Evolutionary conservation across 2,797 vertebrate genomes (phyloP), one percentile per base, ranked within the genome.

Genomic region (Phoebastria nigripes): DNA sequence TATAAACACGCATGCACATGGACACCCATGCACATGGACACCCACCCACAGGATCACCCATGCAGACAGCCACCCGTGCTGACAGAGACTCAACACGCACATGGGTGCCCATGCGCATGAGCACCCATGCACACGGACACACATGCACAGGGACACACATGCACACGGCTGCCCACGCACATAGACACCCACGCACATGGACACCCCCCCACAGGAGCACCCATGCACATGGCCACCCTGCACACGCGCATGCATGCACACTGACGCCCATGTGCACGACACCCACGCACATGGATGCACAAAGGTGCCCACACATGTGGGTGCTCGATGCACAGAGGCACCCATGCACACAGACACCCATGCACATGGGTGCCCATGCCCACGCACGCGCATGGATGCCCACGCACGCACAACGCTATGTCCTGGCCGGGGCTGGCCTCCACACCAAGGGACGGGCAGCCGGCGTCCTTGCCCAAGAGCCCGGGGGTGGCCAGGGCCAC

Each of bases 351-450:
- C 8, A 11, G 25, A 33, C 42, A 20, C 29, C n/a, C 42, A 17
- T 13, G 13, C 8, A 6, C 18, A 10, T 1, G 11, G 76, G 6
- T 21, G 39, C 31, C 29, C 58, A 33, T 6, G 24, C 25, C 10
- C 21, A 22, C 3, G 9, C 25, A 14, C 8, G 21, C 12, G 12
- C 17, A 11, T 21, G 41, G 35, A 21, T 39, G 15, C 6, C 18
- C 37, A 22, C 15, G 16, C 55, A 46, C 33, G 25, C 39, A 4
- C 1, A 1, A 1, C 2, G 0, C 29, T 10, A 6, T 1, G 3
- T 35, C 44, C 37, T 12, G 7, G 0, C n/a, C 13, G 0, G 58
- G 17, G 0, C 13, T 12, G 65, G 4, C 11, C 49, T 15, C 52
- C 52, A 1, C 9, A 8, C 37, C 52, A 0, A 29, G 46, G 52